Conservation (phyloP, 2,797 vertebrate species). For the Cossypha polioptera region DNA sequence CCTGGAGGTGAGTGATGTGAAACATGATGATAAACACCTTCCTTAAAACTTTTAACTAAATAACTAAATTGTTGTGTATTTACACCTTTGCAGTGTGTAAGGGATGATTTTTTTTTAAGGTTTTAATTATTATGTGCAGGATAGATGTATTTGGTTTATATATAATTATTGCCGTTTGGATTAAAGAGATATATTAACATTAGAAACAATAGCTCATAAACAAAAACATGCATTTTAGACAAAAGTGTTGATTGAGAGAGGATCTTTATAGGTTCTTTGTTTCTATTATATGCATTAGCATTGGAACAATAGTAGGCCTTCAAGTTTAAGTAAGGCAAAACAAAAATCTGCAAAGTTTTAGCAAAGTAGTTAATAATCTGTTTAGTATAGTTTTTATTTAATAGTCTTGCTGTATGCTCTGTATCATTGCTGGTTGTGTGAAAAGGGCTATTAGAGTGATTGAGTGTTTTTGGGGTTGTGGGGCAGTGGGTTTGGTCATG, state of each 20-base stretch:
- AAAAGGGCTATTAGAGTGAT: neutral
- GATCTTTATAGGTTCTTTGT: neutral
- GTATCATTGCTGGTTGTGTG: neutral
- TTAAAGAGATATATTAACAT: neutral
- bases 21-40: neutral
- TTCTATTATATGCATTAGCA: neutral
- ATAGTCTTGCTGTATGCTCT: neutral
- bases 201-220: neutral
- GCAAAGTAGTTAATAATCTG: neutral
- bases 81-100: neutral
- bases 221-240: neutral
- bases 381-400: neutral
- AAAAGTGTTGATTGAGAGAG: neutral
- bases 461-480: fast-evolving
- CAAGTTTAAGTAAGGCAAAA: neutral
- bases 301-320: neutral
- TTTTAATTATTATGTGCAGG: neutral
- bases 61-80: neutral
- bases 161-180: neutral
- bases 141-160: neutral
- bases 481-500: fast-evolving
- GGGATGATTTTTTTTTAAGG: neutral
- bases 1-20: conserved; percentile 69
- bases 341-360: neutral
- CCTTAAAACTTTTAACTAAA: neutral